Base-by-base conservation (phyloP, 2,888 invertebrate species). In the Mongoloraphidia duomilia region DNA sequence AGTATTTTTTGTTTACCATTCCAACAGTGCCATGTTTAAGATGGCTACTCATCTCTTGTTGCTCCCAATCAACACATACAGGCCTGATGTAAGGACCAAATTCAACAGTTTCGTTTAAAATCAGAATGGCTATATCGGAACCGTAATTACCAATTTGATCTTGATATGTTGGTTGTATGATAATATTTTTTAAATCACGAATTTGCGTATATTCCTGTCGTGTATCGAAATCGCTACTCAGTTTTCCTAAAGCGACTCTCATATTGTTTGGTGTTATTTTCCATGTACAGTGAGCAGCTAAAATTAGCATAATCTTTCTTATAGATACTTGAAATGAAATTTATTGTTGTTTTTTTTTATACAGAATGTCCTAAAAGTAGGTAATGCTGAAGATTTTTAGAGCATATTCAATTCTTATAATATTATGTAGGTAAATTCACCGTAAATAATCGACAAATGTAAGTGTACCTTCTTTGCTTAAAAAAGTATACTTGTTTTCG, bases 111-210 rank as follows among this genome's bases (percentile, higher is more conserved):
- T 58, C 60, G 1, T 62, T 57, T 9, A 76, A 60, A 1, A 71
- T 57, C 3, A 79, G 50, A 1, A 77, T 50, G 0, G 77, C 76
- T 12, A 78, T 65, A 57, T 79, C 79, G 0, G 74, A 74, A 38
- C 74, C 76, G 53, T 71, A 77, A 57, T 75, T 75, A 0, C 71
- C 69, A 0, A 55, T 51, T 46, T 65, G 58, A 38, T 76, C 77
- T 52, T 66, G 70, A 60, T 73, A 77, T 0, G 68, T 60, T 0
- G 60, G 55, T 9, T 74, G 72, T 1, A 71, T 55, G 10, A 65
- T 59, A 5, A 76, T 66, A 5, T 64, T 61, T n/a, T 59, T 56
- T 0, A 75, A 63, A 60, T 71, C 62, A 9, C 57, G 52, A 8
- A 63, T 52, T 56, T 65, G 64, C 2, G 62, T 59, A 9, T 56